Evolutionary conservation across 1,140 invertebrate species (phyloP), one percentile per base, ranked within the genome.

Genomic region (Kradibia gibbosae): DNA sequence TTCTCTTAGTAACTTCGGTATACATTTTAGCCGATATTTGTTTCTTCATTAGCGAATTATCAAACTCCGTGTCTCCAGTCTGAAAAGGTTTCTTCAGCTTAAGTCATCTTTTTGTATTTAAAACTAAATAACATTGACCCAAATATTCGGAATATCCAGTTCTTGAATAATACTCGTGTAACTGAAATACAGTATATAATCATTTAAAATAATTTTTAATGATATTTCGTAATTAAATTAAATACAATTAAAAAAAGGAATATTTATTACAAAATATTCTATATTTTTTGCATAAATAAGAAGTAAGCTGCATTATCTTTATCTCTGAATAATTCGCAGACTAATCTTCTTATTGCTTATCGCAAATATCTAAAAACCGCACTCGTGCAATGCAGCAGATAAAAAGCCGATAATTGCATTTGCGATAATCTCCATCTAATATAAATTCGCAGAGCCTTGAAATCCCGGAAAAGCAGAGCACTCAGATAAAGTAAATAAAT

Each of bases 341-440:
- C 1, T 65, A 62, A 57, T 31, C 57, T 8, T 60, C 3, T 60
- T 62, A 62, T 62, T 34, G 11, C 34, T 39, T n/a, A 39, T 67
- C 10, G 17, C n/a, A 67, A 67, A 3, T 22, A 39, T 67, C 5
- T 5, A 17, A 39, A n/a, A 39, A 36, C 4, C 31, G 20, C 22
- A 36, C 17, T 67, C 34, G 31, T 67, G n/a, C 62, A 39, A 36
- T 67, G 11, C 34, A 17, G 10, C 34, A 36, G 3, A 34, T 65
- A 65, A 36, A 36, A 36, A 34, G 17, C 1, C 1, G n/a, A 71
- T 45, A 48, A 80, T 83, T 85, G 74, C 84, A 88, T 84, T 83
- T 83, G 83, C 86, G 85, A 86, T 85, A 86, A 85, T 85, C 84
- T 87, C 85, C 83, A 81, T 84, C 83, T 79, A 82, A n/a, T 74